Evolutionary conservation across 92 coral and sea anemone species (phyloP), one percentile per base, ranked within the genome.

Genomic region (Epizoanthus stellaris): DNA sequence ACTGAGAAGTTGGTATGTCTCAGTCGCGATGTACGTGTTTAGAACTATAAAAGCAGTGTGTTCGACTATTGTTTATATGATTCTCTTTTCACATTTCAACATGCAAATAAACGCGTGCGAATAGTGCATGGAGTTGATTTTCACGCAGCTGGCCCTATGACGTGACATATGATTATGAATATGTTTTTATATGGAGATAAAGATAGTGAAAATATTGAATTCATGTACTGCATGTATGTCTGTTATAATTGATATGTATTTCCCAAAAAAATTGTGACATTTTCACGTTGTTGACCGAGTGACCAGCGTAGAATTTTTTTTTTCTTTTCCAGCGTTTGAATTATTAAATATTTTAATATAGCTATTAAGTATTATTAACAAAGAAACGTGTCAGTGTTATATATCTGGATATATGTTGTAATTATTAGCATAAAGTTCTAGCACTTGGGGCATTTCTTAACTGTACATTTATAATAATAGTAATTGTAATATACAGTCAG

Each of bases 41-140:
- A 5, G 47, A 11, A 21, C 83, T 34, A 12, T 74, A 74, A 74
- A 11, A 17, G 23, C 42, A 63, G 77, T 45, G 36, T 61, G 59
- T 43, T 23, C 15, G 21, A 11, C 54, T 43, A 12, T 76, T 59
- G 36, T 62, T 36, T 38, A 40, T 43, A 53, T n/a, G n/a, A n/a
- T n/a, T 66, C 43, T 1, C 59, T 49, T 79, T 67, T 49, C 83
- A 43, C 73, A 68, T 79, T 79, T 42, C 39, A 76, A 59, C 34
- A 72, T 72, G 77, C 77, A 72, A 72, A 70, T 72, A 72, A 39
- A 76, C 81, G 39, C 25, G 68, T 76, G 47, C 71, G 65, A 79
- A 79, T 79, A 61, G 72, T 43, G 82, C 47, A 45, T 79, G 21
- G 21, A 12, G 72, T 62, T 13, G 54, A n/a, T 20, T 63, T 49